Evolutionary conservation across 2,888 invertebrate genomes (phyloP), one percentile per base, ranked within the genome.

Genomic region (Drosophila subsilvestris): DNA sequence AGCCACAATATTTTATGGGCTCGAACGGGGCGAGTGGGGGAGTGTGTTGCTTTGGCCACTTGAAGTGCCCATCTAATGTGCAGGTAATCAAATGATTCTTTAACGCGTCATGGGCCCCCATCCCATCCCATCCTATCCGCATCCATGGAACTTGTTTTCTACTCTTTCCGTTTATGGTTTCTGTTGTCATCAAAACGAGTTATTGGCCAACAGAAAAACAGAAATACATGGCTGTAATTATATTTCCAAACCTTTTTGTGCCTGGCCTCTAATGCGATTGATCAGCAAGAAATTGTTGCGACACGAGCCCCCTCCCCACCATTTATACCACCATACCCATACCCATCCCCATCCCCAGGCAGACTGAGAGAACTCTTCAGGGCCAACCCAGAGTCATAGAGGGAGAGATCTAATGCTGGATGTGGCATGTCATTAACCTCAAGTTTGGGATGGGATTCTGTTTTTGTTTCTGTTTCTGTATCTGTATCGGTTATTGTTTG

Each of bases 181-280:
- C 51, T 20, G 44, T 42, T 67, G 50, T 68, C 57, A 68, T 53
- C 59, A 32, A 53, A 59, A 71, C 69, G 44, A 56, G 67, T 68
- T 73, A 62, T 81, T 86, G 79, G 85, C 81, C 61, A 86, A 86
- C 77, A 48, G 22, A 48, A 32, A 32, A 10, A 1, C 22, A 50
- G 22, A 27, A 7, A 27, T 29, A 72, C 48, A 65, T 70, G 79
- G 51, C 80, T 68, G 72, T 73, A 85, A 85, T 81, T 81, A 77
- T 80, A 63, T 67, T 55, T 55, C 32, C 56, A 67, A 67, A 49
- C 43, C 43, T 20, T 48, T 22, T 42, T 50, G 18, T 10, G 63
- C n/a, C 51, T 29, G 22, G 42, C 54, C 65, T 48, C 37, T 29
- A 54, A 65, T 42, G 54, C 66, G 49, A 55, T 67, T 56, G 56